Conservation (phyloP, 2,797 vertebrate species). For the Arnoldichthys spilopterus region DNA sequence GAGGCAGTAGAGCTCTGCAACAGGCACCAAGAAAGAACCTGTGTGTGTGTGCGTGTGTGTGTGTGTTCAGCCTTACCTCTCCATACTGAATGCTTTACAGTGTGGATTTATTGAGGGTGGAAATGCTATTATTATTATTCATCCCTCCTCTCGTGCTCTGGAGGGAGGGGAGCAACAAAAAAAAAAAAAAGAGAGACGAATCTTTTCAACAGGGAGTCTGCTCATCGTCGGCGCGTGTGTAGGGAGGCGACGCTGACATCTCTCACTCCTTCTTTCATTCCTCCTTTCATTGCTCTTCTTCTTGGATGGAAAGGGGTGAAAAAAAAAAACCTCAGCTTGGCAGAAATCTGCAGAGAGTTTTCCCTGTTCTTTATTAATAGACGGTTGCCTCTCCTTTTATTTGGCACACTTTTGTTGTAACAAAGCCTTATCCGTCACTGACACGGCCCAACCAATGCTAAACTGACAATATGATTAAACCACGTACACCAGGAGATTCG, state of each 20-base stretch:
- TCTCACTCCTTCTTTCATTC: constrained; percentile 58
- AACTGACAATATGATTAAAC: constrained; percentile 73
- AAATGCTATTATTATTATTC: constrained; percentile 57
- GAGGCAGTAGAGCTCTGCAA: constrained; percentile 87
- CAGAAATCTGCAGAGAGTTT: constrained; percentile 35
- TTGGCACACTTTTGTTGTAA: constrained; percentile 71
- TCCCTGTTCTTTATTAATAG: constrained; percentile 39
- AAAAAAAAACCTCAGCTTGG: constrained; percentile 22
- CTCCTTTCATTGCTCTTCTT: constrained; percentile 57
- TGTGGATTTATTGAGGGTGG: constrained; percentile 52
- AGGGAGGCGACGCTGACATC: constrained; percentile 47
- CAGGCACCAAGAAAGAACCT: constrained; percentile 47
- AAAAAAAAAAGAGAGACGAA: constrained; percentile 27
- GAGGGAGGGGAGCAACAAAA: constrained; percentile 43
- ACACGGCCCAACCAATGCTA: constrained; percentile 76
- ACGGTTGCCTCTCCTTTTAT: constrained; percentile 15
- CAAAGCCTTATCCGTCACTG: constrained; percentile 76
- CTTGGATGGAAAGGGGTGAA: constrained; percentile 41
- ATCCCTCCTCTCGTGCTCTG: constrained; percentile 52
- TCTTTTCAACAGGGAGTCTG: constrained; percentile 47
- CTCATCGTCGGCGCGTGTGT: constrained; percentile 47
- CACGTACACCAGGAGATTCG: background rate
- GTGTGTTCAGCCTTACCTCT: constrained; percentile 22
- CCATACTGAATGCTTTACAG: constrained; percentile 41
- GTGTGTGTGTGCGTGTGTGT: constrained; percentile 38